A percentile compares a stretch with the other conserved stretches of the same genome.
phyloP scores from a whole-genome alignment of 1,140 invertebrate species.

The Papilio glaucus region DNA sequence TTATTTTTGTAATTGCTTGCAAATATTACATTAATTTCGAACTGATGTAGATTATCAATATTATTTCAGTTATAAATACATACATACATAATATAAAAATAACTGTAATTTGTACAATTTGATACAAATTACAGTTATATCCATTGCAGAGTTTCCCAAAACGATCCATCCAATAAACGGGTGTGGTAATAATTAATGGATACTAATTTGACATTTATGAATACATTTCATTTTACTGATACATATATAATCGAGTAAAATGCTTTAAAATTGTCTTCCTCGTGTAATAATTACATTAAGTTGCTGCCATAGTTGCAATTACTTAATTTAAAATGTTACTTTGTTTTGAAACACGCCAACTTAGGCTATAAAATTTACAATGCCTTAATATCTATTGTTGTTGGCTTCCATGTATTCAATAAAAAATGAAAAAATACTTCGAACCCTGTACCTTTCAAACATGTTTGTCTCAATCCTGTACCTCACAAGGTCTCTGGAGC shows the following conservation, averaged over 20 bases:
- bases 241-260: no score
- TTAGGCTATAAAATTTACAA: background rate
- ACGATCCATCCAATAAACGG: no score
- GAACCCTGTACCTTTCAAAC: background rate
- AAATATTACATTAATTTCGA: background rate
- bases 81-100: background rate
- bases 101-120: background rate
- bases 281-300: no score
- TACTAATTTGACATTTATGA: no score
- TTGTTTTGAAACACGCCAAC: background rate
- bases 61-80: background rate
- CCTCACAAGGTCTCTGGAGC: background rate
- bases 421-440: background rate
- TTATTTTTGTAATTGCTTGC: no score
- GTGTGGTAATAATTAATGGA: background rate
- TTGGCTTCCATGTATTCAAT: background rate
- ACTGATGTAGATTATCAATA: background rate
- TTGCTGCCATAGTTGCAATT: no score
- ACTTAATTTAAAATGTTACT: no score
- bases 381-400: no score
- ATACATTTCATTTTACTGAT: no score
- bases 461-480: conserved; percentile 25
- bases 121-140: background rate
- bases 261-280: no score
- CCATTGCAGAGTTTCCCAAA: no score